Base-by-base conservation (phyloP, 30 jellyfish, hydroid and myxozoan genomes). In the Cassiopea xamachana region DNA sequence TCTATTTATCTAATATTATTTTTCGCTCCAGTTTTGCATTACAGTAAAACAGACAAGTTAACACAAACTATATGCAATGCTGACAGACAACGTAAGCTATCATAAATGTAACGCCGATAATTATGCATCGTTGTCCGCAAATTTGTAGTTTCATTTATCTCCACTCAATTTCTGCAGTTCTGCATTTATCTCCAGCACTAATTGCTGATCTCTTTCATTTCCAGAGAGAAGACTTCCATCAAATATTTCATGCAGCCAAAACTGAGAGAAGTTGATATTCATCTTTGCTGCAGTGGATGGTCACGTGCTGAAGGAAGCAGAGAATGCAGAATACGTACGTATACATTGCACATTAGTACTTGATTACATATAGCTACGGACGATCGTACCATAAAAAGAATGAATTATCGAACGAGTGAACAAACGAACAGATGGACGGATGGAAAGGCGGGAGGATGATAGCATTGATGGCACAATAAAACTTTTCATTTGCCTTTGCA, bases 231-330 rank as follows among this genome's bases (percentile, higher is more conserved):
- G 80, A 71, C 80, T 1, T 71, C 10, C 15, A 18, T 80, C 50
- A 79, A n/a, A 47, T 81, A 79, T 75, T 75, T 14, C 49, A 79
- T 69, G 91, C 68, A 67, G 71, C 79, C 91, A 43, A 75, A 51
- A 69, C n/a, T 74, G 81, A 75, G 50, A 73, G 79, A 90, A n/a
- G 50, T 81, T 61, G 47, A 82, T 17, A 92, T 90, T 58, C 74
- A 58, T 62, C 61, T 71, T 48, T 90, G 97, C 76, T 90, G 97
- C 76, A 67, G 61, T 76, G 97, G 97, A 39, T 90, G 97, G 97
- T 72, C 83, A 15, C 70, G 72, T 17, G 51, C 76, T 7, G 64
- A 74, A 12, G 85, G 80, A 27, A 60, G 92, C 60, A 64, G 17
- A 9, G 89, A 90, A 73, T 90, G 97, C 72, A 17, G 18, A 6